phyloP scores from a whole-genome alignment of 2,797 vertebrate species.

The Sylvia borin region DNA sequence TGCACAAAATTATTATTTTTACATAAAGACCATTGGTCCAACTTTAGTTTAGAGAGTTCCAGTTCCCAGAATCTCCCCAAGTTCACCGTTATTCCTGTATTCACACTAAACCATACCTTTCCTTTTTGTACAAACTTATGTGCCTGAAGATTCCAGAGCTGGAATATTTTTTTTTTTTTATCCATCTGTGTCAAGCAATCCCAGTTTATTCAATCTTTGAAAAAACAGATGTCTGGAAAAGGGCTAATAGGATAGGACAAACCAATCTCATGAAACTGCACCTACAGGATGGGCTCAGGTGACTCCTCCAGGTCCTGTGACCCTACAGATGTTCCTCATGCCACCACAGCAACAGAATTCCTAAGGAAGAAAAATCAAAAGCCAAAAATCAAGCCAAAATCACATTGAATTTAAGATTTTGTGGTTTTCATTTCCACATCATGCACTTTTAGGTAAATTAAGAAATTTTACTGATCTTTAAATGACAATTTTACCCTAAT shows the following conservation, averaged over 20 bases:
- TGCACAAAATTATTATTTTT: neutral
- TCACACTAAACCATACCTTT: neutral
- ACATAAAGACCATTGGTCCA: neutral
- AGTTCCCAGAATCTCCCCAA: neutral
- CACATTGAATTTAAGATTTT: neutral
- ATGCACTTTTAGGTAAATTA: neutral
- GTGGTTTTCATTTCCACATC: neutral
- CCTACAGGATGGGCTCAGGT: neutral
- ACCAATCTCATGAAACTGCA: too few relatives aligned
- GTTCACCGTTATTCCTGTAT: neutral
- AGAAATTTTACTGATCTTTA: neutral
- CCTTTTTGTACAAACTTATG: neutral
- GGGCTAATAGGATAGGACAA: neutral
- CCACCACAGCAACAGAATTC: neutral
- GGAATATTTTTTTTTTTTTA: too few relatives aligned
- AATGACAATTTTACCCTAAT: neutral
- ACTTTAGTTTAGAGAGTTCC: neutral
- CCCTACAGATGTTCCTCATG: neutral
- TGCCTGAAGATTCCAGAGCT: neutral
- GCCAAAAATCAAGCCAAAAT: too few relatives aligned
- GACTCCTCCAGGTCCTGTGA: neutral
- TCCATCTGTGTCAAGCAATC: neutral
- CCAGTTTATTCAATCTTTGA: neutral
- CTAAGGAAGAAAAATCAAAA: neutral
- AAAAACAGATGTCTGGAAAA: neutral